A percentile compares a stretch with the other conserved stretches of the same genome.
Conservation (phyloP, 1,140 invertebrate species). For the Akabosia matsudoensis region DNA sequence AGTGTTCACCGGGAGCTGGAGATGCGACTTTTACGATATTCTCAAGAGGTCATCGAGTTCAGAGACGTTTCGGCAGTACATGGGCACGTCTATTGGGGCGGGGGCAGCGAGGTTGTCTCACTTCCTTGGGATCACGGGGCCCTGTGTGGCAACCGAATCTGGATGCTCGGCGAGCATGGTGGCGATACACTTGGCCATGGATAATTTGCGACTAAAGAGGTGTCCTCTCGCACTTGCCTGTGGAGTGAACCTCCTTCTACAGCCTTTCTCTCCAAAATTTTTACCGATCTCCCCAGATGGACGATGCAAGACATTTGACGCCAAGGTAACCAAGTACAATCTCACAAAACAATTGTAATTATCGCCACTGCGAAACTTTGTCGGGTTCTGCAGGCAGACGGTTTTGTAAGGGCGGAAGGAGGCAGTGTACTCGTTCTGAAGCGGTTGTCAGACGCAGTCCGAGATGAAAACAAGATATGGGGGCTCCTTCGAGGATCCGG, state of each 20-base stretch:
- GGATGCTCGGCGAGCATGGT: background rate
- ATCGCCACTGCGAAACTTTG: no score
- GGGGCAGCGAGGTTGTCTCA: slow-evolving; percentile 27
- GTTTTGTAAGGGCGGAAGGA: background rate
- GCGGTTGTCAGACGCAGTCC: background rate
- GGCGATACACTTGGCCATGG: background rate
- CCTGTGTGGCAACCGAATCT: background rate
- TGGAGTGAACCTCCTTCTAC: background rate
- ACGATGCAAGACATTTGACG: background rate
- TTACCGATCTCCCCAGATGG: background rate
- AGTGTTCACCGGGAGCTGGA: slow-evolving; percentile 33
- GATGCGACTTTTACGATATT: slow-evolving; percentile 10
- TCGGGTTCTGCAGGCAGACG: background rate
- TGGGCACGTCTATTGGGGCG: slow-evolving; percentile 39
- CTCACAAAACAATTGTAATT: no score
- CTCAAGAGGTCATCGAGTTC: background rate
- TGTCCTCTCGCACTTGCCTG: background rate
- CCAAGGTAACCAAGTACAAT: no score
- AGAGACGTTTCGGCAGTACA: slow-evolving; percentile 23
- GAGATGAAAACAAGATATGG: background rate
- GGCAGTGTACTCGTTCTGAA: background rate
- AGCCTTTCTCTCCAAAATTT: background rate
- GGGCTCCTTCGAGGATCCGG: background rate
- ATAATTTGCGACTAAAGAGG: background rate
- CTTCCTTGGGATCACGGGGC: slow-evolving; percentile 34